A percentile compares a stretch with the other conserved stretches of the same genome.
These are phyloP conservation scores for Enhydra lutris DNA, from an alignment of 2,113 vertebrate species.

Conservation along the genomic window DNA sequence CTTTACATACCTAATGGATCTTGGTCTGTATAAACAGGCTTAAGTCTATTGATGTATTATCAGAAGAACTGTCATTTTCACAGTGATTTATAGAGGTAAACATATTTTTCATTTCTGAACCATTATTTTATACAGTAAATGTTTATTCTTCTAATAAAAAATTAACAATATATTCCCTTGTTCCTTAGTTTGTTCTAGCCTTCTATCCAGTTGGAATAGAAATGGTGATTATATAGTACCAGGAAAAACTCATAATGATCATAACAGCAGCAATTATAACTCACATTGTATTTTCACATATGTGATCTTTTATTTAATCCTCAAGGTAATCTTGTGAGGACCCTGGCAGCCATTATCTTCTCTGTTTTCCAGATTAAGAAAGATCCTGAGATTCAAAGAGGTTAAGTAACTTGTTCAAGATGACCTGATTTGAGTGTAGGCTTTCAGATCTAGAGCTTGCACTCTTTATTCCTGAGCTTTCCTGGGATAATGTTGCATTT, in stretches of 20 bases:
- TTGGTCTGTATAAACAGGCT: neutral
- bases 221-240: neutral
- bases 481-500: neutral
- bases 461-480: neutral
- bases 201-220: neutral
- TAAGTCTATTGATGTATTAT: neutral
- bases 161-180: neutral
- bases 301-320: neutral
- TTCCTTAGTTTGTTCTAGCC: neutral
- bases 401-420: neutral
- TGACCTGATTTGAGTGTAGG: neutral
- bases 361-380: neutral
- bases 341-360: neutral
- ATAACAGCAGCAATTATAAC: neutral
- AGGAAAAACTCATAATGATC: neutral
- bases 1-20: neutral
- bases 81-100: neutral
- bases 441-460: neutral
- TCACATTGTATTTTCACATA: neutral
- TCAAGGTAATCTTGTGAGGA: neutral
- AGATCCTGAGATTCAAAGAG: neutral
- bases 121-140: neutral
- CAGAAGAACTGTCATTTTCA: neutral
- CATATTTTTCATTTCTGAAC: neutral
- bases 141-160: slow-evolving; percentile 10